Evolutionary conservation across 2,888 invertebrate species (phyloP), one percentile per base, ranked within the genome.

Genomic region (Stenichneumon culpator): DNA sequence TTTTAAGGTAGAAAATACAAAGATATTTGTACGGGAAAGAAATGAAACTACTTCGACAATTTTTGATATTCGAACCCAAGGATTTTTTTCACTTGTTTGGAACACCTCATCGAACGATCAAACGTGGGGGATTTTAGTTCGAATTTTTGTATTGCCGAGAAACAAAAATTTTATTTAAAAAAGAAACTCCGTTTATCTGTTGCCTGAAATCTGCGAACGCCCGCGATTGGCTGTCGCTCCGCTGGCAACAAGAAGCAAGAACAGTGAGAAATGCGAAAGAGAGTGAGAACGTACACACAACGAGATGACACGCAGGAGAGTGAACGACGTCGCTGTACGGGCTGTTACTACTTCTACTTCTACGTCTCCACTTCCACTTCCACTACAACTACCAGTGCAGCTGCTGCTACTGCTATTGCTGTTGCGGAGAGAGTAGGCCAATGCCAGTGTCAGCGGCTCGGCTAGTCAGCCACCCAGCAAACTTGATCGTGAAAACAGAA

Each of bases 401-500:
- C 22, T 50, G 60, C 50, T 79, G 32, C 39, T 57, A 52, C 36
- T 73, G 68, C 65, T 78, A 60, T 50, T 50, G 83, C 73, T 73
- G 39, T 39, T 60, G 79, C 69, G 88, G 91, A 92, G 91, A 93
- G 92, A 93, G 92, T 93, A 92, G 93, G 93, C 93, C 93, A 93
- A 92, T 93, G 93, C 92, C 93, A 93, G 92, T 93, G 93, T 92
- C 93, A 93, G 91, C 88, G 89, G 87, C 91, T 89, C 89, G 90
- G 89, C 89, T 90, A 91, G 90, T 89, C 88, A 90, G 89, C 87
- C 89, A 88, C 89, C 90, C 88, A 82, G 89, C 90, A 93, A 92
- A 93, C 92, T 93, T 93, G 93, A 92, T 93, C 92, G 90, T 93
- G 92, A 93, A 93, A 92, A 91, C 90, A 90, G 90, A 91, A 92